Evolutionary conservation across 2,888 invertebrate species (phyloP).

Genomic region (Melanchra persicariae): DNA sequence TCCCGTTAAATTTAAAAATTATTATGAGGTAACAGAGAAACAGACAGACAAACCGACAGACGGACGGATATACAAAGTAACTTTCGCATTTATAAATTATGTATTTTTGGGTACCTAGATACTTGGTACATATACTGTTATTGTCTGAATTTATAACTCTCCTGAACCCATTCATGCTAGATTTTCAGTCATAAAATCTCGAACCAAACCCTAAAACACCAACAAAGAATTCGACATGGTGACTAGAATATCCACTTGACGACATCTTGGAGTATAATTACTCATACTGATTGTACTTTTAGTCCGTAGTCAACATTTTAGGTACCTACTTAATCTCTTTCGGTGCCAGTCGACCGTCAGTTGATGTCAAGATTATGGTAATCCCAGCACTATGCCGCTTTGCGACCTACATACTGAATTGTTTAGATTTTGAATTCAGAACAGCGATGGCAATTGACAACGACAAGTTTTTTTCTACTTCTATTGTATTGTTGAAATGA

Average conservation of each 20-base stretch:
- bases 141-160: too few species aligned
- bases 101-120: too few species aligned
- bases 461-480: slow-evolving; percentile 26
- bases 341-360: slow-evolving; percentile 42
- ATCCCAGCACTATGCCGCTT: slow-evolving; percentile 51
- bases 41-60: too few species aligned
- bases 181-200: neutral
- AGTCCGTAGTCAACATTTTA: slow-evolving; percentile 42
- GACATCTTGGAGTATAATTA: slow-evolving; percentile 44
- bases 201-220: neutral
- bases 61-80: too few species aligned
- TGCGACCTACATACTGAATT: slow-evolving; percentile 59
- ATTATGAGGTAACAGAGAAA: too few species aligned
- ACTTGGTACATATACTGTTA: too few species aligned
- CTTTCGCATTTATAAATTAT: too few species aligned
- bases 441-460: slow-evolving; percentile 12
- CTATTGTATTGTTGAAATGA: slow-evolving; percentile 10
- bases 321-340: slow-evolving; percentile 56
- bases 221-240: slow-evolving; percentile 21
- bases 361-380: slow-evolving; percentile 63
- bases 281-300: slow-evolving; percentile 44
- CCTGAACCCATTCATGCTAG: too few species aligned
- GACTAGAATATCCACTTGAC: slow-evolving; percentile 37
- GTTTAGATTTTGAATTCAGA: slow-evolving; percentile 59
- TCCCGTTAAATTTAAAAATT: too few species aligned